Evolutionary conservation across 2,113 vertebrate species (phyloP).

Genomic region (Scortum barcoo): DNA sequence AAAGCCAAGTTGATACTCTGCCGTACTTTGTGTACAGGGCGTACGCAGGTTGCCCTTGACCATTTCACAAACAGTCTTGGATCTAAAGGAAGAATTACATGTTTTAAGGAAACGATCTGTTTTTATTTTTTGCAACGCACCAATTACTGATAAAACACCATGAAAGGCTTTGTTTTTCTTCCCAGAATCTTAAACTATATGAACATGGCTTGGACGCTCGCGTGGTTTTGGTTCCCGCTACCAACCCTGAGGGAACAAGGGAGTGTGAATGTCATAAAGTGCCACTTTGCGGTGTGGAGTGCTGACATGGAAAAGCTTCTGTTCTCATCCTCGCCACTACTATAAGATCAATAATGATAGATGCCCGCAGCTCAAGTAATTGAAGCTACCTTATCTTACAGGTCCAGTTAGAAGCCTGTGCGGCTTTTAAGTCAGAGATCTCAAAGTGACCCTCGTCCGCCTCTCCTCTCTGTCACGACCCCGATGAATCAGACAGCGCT

Average conservation of each 20-base stretch:
- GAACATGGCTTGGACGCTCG: slow-evolving; percentile 7
- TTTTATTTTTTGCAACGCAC: background rate
- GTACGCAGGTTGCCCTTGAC: slow-evolving; percentile 33
- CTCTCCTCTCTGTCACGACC: slow-evolving; percentile 19
- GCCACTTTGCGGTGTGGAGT: slow-evolving; percentile 67
- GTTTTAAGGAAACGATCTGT: background rate
- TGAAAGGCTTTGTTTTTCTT: slow-evolving; percentile 1
- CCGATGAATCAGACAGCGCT: slow-evolving; percentile 47
- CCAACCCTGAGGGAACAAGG: slow-evolving; percentile 46
- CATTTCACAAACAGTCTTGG: slow-evolving; percentile 10
- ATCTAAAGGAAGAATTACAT: slow-evolving; percentile 16
- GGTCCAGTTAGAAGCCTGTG: slow-evolving; percentile 41
- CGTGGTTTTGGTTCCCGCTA: slow-evolving; percentile 37
- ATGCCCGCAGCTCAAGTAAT: slow-evolving; percentile 54
- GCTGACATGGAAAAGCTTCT: slow-evolving; percentile 80
- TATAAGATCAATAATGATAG: slow-evolving; percentile 74
- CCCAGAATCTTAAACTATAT: slow-evolving; percentile 26
- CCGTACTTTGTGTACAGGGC: slow-evolving; percentile 20
- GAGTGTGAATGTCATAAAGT: slow-evolving; percentile 76
- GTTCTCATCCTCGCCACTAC: slow-evolving; percentile 68
- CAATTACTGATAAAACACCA: slow-evolving; percentile 35
- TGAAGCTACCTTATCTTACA: slow-evolving; percentile 56
- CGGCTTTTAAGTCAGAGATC: slow-evolving; percentile 48
- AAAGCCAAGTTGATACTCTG: slow-evolving; percentile 64
- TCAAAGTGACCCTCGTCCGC: slow-evolving; percentile 42